Percentiles rank a stretch among this genome's conserved stretches.
Conservation (phyloP, 2,113 vertebrate species). For the Platanista minor region DNA sequence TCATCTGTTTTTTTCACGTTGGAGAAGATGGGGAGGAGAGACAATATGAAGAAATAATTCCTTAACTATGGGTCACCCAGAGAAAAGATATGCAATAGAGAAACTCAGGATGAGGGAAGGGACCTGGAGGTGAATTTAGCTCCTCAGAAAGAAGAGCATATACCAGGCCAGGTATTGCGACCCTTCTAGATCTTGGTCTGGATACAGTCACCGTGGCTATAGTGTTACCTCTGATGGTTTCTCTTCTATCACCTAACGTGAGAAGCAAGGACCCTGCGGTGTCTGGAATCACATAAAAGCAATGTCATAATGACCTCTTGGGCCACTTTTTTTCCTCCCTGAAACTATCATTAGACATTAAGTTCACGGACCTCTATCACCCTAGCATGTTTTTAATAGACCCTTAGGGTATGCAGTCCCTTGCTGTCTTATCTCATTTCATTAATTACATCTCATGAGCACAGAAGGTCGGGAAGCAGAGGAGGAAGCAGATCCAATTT, state of each 20-base stretch:
- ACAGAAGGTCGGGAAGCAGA: slow-evolving; percentile 74
- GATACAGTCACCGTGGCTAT: not conserved
- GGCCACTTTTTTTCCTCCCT: slow-evolving; percentile 42
- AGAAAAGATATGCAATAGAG: not conserved
- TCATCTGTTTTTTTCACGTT: not conserved
- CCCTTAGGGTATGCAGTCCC: slow-evolving; percentile 61
- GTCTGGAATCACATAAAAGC: slow-evolving; percentile 70
- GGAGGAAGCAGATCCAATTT: slow-evolving; percentile 74
- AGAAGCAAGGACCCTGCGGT: not conserved
- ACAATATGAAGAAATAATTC: not conserved
- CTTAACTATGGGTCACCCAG: not conserved
- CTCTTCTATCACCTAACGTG: slow-evolving; percentile 26
- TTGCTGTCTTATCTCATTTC: slow-evolving; percentile 80
- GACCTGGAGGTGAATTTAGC: not conserved
- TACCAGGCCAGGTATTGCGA: not conserved
- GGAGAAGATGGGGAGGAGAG: not conserved
- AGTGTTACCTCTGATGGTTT: slow-evolving; percentile 35
- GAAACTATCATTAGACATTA: slow-evolving; percentile 77
- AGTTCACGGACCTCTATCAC: slow-evolving; percentile 77
- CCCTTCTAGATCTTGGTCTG: not conserved
- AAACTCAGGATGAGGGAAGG: not conserved
- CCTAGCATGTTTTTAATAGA: slow-evolving; percentile 76
- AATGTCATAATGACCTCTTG: slow-evolving; percentile 70
- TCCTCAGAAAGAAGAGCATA: not conserved
- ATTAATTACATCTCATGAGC: slow-evolving; percentile 82